A percentile compares a stretch with the other conserved stretches of the same genome.
Conservation (phyloP, 1,140 invertebrate species). For the Chironomus striatipennis region DNA sequence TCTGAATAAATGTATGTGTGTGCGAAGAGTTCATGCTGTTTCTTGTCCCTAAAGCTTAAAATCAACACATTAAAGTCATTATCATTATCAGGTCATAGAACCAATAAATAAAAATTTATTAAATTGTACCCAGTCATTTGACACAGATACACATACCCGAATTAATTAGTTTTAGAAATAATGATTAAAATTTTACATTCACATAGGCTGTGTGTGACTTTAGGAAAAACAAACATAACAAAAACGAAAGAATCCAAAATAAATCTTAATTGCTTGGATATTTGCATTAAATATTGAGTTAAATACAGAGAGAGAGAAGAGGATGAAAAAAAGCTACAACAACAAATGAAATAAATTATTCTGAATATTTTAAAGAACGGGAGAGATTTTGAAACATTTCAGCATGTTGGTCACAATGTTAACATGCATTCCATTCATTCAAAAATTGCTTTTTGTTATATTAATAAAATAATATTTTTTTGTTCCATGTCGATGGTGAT, state of each 20-base stretch:
- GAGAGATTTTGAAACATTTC: no score
- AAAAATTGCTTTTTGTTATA: no score
- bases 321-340: no score
- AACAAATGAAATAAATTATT: no score
- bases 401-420: no score
- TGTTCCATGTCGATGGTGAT: no score
- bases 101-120: conserved; percentile 5
- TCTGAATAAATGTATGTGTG: no score
- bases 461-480: no score
- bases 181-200: background rate
- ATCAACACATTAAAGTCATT: conserved; percentile 8
- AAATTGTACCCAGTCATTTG: background rate
- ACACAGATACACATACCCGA: background rate
- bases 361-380: no score
- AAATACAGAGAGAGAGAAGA: no score
- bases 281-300: background rate
- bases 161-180: background rate
- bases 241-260: background rate
- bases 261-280: conserved; percentile 9
- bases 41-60: background rate
- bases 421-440: no score
- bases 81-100: background rate
- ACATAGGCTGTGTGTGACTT: background rate
- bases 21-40: background rate
- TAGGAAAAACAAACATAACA: background rate